Evolutionary conservation across 2,888 invertebrate species (phyloP), one percentile per base, ranked within the genome.

Genomic region (Oligia latruncula): DNA sequence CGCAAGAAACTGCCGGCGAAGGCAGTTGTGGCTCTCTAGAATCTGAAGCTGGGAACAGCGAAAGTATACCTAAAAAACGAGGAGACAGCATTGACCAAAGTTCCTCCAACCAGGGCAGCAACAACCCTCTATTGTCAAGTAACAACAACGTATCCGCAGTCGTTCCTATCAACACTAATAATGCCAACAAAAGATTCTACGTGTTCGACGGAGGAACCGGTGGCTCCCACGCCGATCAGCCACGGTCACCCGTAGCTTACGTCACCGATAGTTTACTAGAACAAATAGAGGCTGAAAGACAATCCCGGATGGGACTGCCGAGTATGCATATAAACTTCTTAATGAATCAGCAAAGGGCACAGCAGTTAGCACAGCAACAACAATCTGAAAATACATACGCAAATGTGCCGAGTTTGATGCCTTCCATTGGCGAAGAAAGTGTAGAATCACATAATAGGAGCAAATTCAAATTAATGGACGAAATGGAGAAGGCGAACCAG

Each of bases 391-490:
- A 90, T 66, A 92, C 93, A 0, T 94, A 95, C 3, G 92, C 91
- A 23, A 94, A 93, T 83, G 92, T 95, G 77, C 95, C 97, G 0
- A 95, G 95, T 71, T 90, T 97, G 9, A 97, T 97, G 90, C 96
- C 96, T 17, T 96, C 97, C 0, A 97, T 97, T 83, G 97, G 97
- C 20, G 97, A 97, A 83, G 96, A 97, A 46, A 97, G 97, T 71
- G 95, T 97, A 35, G 97, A 97, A 80, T 92, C 96, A 46, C 58
- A 60, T 1, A 97, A 97, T 79, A 96, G 97, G 73, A 97, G 96
- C 89, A 97, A 97, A 83, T 97, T 97, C 86, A 97, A 97, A 89
- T 94, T 97, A 60, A 95, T 97, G 87, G 97, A 97, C 77, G 97
- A 97, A 49, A 94, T 97, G 20, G 97, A 97, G 68, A 97, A 97